Evolutionary conservation across 2,113 vertebrate genomes (phyloP).

Genomic region (Synodontis membranacea): DNA sequence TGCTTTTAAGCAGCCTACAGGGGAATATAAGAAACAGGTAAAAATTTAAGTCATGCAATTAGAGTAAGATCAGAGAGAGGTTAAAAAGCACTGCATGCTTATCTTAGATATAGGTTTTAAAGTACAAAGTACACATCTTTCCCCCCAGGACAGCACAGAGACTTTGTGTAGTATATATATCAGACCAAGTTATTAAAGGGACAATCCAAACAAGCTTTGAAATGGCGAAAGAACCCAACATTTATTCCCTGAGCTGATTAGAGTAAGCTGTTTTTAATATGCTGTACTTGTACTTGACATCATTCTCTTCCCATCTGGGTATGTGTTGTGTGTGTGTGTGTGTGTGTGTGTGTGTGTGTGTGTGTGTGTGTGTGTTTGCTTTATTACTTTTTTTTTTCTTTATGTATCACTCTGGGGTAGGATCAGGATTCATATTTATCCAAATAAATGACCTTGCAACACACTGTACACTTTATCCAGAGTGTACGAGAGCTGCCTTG

Average conservation of each 20-base stretch:
- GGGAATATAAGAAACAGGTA: background rate
- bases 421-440: slow-evolving; percentile 1
- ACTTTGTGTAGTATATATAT: background rate
- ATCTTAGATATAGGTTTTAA: slow-evolving; percentile 4
- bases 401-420: background rate
- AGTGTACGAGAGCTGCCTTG: background rate
- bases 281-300: slow-evolving; percentile 7
- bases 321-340: background rate
- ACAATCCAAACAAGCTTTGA: background rate
- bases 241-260: background rate
- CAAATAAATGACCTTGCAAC: background rate
- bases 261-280: slow-evolving; percentile 32
- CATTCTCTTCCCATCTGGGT: slow-evolving; percentile 1
- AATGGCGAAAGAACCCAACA: background rate
- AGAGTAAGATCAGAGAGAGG: background rate
- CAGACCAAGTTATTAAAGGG: background rate
- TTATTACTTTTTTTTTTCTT: background rate
- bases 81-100: background rate
- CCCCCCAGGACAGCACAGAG: background rate
- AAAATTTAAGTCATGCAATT: background rate
- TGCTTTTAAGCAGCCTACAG: background rate
- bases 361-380: background rate
- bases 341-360: background rate
- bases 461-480: slow-evolving; percentile 20
- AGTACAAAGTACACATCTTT: background rate